Base-by-base conservation (phyloP, 1,140 invertebrate genomes). In the Drosophila obscura region DNA sequence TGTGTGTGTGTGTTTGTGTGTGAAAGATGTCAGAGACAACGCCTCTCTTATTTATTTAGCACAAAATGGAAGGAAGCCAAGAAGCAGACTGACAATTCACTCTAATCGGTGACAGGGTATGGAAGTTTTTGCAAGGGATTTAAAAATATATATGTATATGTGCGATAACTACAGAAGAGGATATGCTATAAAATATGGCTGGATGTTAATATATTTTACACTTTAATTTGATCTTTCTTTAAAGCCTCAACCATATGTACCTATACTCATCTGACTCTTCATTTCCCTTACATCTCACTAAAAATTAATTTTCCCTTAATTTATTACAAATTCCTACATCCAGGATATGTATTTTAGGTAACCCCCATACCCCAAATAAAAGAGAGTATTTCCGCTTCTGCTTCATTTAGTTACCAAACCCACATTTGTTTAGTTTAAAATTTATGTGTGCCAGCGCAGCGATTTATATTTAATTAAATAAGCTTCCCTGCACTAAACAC, bases 381-480 rank as follows among this genome's bases (percentile, higher is more conserved):
- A 9, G 0, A 31, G 74, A 39, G 44, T 56, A 56, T 44, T 62
- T 28, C 0, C 4, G 1, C 4, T 19, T 15, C 57, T n/a, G 2
- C 13, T 22, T 53, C 3, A 24, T 16, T 62, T 6, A 13, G n/a
- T 15, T n/a, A 16, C n/a, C 39, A 43, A 7, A 26, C 49, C 19
- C 24, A 41, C 28, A 13, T 41, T 41, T 41, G 67, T 46, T 59
- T 73, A 52, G 73, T 74, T 67, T 77, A 74, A 71, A 80, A 85
- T 87, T 81, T 77, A 85, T 87, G 81, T 74, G 57, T 49, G 65
- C 49, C 77, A 80, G 56, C 73, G 62, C 77, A 62, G 68, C 81
- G 81, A 84, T 85, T 85, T 85, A 77, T 71, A 85, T 85, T 83
- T 85, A 85, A 84, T 84, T 85, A 77, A 85, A 85, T 85, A 73